Evolutionary conservation across 2,113 vertebrate species (phyloP), one percentile per base, ranked within the genome.

Genomic region (Notarius quadriscutis): DNA sequence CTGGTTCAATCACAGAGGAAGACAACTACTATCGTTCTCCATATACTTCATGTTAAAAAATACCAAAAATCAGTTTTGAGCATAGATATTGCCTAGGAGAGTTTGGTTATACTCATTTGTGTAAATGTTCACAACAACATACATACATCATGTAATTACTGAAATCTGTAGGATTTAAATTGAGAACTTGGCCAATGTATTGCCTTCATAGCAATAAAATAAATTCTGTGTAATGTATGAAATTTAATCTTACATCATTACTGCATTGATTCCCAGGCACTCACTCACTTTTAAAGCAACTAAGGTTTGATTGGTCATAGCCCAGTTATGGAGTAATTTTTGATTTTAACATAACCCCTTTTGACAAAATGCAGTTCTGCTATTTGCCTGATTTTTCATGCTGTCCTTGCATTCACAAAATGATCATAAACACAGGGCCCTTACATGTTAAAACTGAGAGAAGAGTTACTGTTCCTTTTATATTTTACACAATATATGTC

Each of bases 1-100:
- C 81, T 83, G 63, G 27, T 82, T 86, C 34, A 86, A 60, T n/a
- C 81, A 53, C 69, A 87, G 75, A 89, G 88, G 58, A 87, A 84
- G 93, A 95, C 95, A 94, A 93, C 94, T 87, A 63, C n/a, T 10
- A 62, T 63, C 82, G 92, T 93, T 93, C 92, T 93, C 94, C 95
- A 95, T 93, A 95, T 96, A 96, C 95, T 95, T 96, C 95, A 95
- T 94, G 93, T 94, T 86, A 90, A 93, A 93, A 95, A 91, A 95
- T 94, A 95, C 94, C 94, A 96, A 96, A 96, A 74, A 74, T 48
- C 41, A 9, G 3, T 22, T 50, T 74, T 74, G 71, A 74, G 71
- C 67, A 18, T 71, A 34, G 84, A 89, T 80, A 27, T 86, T 50
- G 87, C 83, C 89, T 75, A 86, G 89, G 90, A 88, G 88, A 88